Conservation (phyloP, 1,140 invertebrate species). For the Drosophila littoralis region DNA sequence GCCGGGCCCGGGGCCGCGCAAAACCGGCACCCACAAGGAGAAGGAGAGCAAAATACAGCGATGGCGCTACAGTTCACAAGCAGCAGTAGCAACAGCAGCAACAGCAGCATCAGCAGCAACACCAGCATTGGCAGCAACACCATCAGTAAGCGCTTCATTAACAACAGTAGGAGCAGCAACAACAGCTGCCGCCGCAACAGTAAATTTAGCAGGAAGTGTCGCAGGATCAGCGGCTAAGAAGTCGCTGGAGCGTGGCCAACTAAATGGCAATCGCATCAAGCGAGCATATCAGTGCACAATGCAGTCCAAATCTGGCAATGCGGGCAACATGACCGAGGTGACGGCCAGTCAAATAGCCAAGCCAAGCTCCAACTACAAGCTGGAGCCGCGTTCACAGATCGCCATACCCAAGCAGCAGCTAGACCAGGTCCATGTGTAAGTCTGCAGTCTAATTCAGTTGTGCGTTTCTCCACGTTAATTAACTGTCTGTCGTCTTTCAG, state of each 20-base stretch:
- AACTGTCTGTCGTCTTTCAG: not conserved
- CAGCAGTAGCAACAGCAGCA: not conserved
- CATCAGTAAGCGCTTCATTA: not conserved
- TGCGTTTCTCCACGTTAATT: no score
- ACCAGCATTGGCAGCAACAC: no score
- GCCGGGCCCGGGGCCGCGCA: not conserved
- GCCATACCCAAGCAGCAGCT: not conserved
- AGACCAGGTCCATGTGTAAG: conserved; percentile 14
- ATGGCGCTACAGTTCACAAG: conserved; percentile 7
- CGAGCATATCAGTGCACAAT: not conserved
- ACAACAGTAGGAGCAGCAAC: not conserved
- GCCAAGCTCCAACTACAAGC: not conserved
- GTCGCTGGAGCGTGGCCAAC: not conserved
- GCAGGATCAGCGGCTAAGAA: not conserved
- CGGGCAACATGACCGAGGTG: not conserved
- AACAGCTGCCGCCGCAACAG: not conserved
- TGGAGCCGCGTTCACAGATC: not conserved
- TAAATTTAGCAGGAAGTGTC: not conserved
- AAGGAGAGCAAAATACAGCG: conserved; percentile 23
- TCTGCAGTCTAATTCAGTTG: not conserved
- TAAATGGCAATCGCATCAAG: not conserved
- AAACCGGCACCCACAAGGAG: conserved; percentile 12
- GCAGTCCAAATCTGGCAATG: not conserved
- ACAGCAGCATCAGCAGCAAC: not conserved
- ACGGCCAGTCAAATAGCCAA: not conserved